These are phyloP conservation scores for Perognathus longimembris DNA, from an alignment of 2,113 vertebrate species.

Conservation along the genomic window DNA sequence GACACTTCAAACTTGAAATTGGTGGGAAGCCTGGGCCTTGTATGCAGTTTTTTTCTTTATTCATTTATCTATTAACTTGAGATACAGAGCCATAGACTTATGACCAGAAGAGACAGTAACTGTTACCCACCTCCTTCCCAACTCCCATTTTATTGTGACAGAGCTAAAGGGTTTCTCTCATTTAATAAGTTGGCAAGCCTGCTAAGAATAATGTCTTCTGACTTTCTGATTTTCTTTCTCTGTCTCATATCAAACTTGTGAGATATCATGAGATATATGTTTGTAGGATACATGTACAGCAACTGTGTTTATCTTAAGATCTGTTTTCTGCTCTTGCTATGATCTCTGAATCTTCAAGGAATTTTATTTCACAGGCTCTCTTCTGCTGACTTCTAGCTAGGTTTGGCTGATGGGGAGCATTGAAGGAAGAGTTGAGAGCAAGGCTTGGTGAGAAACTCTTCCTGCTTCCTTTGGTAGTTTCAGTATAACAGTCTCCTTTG, in stretches of 20 bases:
- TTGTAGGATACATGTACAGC: background rate
- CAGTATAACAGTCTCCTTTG: background rate
- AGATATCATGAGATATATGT: background rate
- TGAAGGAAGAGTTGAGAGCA: background rate
- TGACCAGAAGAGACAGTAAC: background rate
- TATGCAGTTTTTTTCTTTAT: background rate
- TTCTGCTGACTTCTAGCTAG: background rate
- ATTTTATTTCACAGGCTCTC: background rate
- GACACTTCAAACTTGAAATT: background rate
- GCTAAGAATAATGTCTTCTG: background rate
- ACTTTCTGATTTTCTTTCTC: background rate
- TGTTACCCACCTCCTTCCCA: background rate
- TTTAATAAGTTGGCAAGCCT: background rate
- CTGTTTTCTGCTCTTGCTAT: background rate
- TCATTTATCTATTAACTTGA: slow-evolving; percentile 8
- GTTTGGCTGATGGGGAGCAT: background rate
- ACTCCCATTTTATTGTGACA: background rate
- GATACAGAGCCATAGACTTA: background rate
- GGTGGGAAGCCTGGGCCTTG: background rate
- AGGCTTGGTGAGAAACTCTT: background rate
- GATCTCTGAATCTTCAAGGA: background rate
- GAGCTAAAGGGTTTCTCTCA: background rate
- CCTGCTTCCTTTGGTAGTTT: background rate
- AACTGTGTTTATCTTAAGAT: background rate
- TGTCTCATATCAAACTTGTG: background rate